phyloP scores from a whole-genome alignment of 2,113 vertebrate species.

The Toxotes jaculatrix region DNA sequence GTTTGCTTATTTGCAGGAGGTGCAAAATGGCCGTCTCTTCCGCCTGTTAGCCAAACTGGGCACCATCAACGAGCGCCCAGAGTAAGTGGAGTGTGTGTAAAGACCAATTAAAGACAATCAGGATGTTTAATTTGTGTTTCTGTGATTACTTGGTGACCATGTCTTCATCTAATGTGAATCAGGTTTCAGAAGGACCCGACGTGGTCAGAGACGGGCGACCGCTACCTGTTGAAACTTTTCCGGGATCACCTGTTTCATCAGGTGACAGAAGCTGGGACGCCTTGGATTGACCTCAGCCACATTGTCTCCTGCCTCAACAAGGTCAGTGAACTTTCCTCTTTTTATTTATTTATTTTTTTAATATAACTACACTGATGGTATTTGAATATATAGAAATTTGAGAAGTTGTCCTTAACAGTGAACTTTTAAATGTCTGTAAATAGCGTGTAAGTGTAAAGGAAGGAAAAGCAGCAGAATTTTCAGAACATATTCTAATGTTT shows the following conservation, averaged over 20 bases:
- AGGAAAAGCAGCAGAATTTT: neutral
- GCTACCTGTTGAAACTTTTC: constrained; percentile 98
- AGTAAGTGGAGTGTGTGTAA: constrained; percentile 86
- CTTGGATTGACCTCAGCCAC: constrained; percentile 99
- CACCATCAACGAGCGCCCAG: constrained; percentile 99
- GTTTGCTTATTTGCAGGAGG: constrained; percentile 87
- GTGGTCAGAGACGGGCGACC: constrained; percentile 99
- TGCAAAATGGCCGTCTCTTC: constrained; percentile 98
- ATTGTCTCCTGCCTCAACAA: constrained; percentile 99
- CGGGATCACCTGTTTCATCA: constrained; percentile 99
- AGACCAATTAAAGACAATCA: too few relatives aligned
- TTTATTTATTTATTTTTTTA: neutral
- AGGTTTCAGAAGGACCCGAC: constrained; percentile 99
- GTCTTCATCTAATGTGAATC: constrained; percentile 7
- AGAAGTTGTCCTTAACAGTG: neutral
- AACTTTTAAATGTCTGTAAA: neutral
- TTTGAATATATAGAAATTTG: neutral
- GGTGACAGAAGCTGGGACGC: constrained; percentile 97
- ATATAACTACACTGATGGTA: too few relatives aligned
- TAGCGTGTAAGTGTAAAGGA: neutral
- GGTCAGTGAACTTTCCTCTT: constrained; percentile 81
- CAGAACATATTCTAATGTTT: neutral
- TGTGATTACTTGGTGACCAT: neutral
- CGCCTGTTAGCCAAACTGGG: constrained; percentile 98
- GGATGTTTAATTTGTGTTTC: neutral